phyloP scores from a whole-genome alignment of 2,888 invertebrate species.

The Formica aserva region DNA sequence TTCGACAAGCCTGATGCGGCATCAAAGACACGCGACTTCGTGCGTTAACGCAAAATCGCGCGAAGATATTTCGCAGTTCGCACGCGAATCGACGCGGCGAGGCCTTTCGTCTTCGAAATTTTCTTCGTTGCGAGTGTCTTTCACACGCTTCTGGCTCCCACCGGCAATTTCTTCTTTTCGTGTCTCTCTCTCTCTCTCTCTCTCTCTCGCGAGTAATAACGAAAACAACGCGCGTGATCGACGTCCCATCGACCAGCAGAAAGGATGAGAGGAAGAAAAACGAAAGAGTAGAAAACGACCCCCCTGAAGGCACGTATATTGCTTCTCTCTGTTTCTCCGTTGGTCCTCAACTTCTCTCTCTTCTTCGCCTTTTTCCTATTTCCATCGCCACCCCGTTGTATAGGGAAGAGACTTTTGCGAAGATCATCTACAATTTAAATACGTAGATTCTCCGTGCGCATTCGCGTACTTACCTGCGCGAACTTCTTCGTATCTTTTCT shows the following conservation, averaged over 20 bases:
- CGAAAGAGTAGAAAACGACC: constrained; percentile 51
- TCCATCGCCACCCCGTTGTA: constrained; percentile 12
- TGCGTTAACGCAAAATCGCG: constrained; percentile 22
- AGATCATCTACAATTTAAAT: constrained; percentile 74
- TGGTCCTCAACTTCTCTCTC: not conserved
- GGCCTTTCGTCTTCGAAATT: constrained; percentile 55
- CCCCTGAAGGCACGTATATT: constrained; percentile 52
- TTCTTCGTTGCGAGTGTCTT: constrained; percentile 29
- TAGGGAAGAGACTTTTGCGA: constrained; percentile 41
- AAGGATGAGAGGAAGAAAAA: constrained; percentile 47
- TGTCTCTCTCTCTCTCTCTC: not conserved
- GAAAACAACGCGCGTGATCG: constrained; percentile 58
- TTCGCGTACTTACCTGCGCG: constrained; percentile 36
- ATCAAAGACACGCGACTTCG: constrained; percentile 18
- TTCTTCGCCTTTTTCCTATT: constrained; percentile 14
- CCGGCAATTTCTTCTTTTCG: constrained; percentile 34
- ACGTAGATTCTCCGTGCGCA: constrained; percentile 57
- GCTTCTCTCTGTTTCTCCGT: not conserved
- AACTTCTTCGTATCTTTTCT: constrained; percentile 46
- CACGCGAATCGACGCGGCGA: constrained; percentile 15
- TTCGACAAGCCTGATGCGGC: constrained; percentile 14
- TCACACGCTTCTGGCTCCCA: constrained; percentile 32
- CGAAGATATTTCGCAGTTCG: not conserved
- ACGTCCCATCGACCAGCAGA: constrained; percentile 33
- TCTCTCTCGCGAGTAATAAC: constrained; percentile 30